These are phyloP conservation scores for Pachyramphus minor DNA, from an alignment of 2,113 vertebrate species.

Conservation along the genomic window DNA sequence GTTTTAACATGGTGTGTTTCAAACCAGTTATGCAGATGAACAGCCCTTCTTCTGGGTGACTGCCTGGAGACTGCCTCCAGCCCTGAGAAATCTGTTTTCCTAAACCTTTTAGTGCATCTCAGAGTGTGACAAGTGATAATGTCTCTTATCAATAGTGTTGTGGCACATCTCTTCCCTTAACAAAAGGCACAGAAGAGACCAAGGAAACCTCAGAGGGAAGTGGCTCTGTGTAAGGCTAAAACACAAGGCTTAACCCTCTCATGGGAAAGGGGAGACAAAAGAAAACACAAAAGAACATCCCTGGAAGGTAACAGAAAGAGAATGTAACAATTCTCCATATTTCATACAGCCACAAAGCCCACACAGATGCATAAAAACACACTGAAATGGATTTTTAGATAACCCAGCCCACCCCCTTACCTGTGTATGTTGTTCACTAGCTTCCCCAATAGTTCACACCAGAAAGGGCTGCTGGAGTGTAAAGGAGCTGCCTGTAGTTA, in stretches of 20 bases:
- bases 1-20: not conserved
- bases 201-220: not conserved
- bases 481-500: not conserved
- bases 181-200: not conserved
- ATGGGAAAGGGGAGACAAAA: not conserved
- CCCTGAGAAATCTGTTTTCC: not conserved
- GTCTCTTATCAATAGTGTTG: not conserved
- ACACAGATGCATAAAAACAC: not conserved
- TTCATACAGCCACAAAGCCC: not conserved
- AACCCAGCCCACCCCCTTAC: not conserved
- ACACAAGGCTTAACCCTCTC: not conserved
- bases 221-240: not conserved
- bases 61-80: not conserved
- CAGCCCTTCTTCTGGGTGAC: not conserved
- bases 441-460: not conserved
- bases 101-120: conserved; percentile 15
- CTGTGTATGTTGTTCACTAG: fast-evolving
- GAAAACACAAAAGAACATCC: not conserved
- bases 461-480: not conserved
- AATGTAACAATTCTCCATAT: not conserved
- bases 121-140: not conserved
- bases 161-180: not conserved
- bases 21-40: not conserved
- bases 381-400: fast-evolving
- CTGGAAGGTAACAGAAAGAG: not conserved